Conservation (phyloP, 2,113 vertebrate genomes). For the Odobenus rosmarus region DNA sequence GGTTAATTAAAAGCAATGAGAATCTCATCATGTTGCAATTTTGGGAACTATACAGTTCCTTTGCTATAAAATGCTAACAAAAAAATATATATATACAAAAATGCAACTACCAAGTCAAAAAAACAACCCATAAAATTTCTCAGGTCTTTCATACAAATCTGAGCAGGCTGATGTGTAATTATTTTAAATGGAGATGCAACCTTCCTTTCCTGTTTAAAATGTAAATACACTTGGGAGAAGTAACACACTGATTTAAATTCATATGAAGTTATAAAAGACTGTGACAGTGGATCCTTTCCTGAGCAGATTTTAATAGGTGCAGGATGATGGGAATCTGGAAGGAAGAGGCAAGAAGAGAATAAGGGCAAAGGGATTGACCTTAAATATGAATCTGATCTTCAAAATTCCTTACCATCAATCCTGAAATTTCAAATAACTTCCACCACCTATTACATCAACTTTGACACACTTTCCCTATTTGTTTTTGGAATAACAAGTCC, state of each 20-base stretch:
- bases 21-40: conserved; percentile 28
- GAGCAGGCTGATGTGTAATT: background rate
- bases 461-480: background rate
- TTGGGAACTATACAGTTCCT: conserved; percentile 42
- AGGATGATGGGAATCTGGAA: background rate
- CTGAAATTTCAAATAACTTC: background rate
- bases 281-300: background rate
- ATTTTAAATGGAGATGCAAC: conserved; percentile 11
- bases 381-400: conserved; percentile 28
- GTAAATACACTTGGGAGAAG: conserved; percentile 10
- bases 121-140: background rate
- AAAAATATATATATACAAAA: background rate
- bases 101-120: background rate
- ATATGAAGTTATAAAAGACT: background rate
- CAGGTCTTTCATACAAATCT: background rate
- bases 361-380: background rate
- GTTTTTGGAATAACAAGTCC: background rate
- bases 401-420: background rate
- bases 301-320: background rate
- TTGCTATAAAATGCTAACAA: conserved; percentile 56
- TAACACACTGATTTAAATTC: background rate
- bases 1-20: conserved; percentile 67
- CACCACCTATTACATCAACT: background rate
- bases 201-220: conserved; percentile 39
- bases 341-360: background rate